These are phyloP conservation scores for Murina feae DNA, from an alignment of 2,113 vertebrate species.

Conservation along the genomic window DNA sequence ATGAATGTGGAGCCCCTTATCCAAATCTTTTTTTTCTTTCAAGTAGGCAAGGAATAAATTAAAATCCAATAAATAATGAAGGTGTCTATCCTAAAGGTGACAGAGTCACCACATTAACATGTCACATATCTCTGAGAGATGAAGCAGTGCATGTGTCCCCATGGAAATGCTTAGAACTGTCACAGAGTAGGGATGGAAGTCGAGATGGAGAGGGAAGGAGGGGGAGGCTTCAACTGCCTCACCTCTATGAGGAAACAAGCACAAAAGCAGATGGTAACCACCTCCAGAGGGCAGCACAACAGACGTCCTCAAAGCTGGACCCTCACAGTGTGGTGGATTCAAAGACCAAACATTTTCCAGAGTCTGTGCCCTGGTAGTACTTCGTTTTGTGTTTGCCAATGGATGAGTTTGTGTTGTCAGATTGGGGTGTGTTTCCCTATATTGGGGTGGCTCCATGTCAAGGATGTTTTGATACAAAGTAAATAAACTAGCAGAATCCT, in stretches of 20 bases:
- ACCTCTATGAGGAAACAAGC: not conserved
- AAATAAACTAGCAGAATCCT: not conserved
- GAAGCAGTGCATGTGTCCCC: not conserved
- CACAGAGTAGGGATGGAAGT: not conserved
- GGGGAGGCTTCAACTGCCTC: not conserved
- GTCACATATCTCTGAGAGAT: not conserved
- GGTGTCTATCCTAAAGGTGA: not conserved
- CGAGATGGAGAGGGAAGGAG: not conserved
- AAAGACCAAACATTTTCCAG: not conserved
- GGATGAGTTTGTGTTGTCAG: not conserved
- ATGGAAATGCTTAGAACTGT: not conserved
- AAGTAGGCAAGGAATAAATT: slow-evolving; percentile 1
- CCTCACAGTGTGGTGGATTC: not conserved
- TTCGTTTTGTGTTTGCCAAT: not conserved
- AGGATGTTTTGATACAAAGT: not conserved
- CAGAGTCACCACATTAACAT: not conserved
- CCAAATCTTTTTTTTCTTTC: not conserved
- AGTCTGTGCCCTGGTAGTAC: not conserved
- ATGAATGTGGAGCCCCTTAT: not conserved
- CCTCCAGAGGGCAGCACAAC: not conserved
- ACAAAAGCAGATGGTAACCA: not conserved
- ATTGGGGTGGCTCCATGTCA: not conserved
- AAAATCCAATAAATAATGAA: not conserved
- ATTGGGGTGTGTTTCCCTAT: not conserved
- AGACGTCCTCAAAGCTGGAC: not conserved